These are phyloP conservation scores for Podilymbus podiceps DNA, from an alignment of 2,113 vertebrate species.

Conservation along the genomic window DNA sequence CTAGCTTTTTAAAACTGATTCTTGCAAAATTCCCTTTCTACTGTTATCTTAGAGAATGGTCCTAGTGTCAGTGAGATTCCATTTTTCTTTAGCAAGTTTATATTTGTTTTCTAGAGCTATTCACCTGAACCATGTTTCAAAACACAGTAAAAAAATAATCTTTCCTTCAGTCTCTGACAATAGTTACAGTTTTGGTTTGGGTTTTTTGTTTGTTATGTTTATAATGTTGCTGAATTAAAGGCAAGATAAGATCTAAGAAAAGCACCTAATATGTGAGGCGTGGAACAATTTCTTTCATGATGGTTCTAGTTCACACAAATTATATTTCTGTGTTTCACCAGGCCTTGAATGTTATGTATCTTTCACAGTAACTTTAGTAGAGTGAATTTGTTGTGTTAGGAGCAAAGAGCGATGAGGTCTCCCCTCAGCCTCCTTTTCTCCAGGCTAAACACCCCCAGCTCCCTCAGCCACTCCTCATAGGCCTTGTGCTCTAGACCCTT, in stretches of 20 bases:
- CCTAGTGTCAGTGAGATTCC: neutral
- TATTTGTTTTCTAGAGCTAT: neutral
- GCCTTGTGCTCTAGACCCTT: too few relatives aligned
- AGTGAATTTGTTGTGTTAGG: neutral
- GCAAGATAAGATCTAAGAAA: slow-evolving; percentile 34
- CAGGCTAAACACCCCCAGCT: too few relatives aligned
- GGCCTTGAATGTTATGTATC: neutral
- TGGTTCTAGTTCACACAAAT: neutral
- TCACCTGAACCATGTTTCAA: slow-evolving; percentile 7
- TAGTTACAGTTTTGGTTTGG: neutral
- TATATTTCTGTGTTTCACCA: neutral
- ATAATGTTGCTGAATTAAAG: neutral
- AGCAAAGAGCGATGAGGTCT: neutral
- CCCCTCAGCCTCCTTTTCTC: too few relatives aligned
- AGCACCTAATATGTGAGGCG: neutral
- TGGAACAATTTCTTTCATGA: neutral
- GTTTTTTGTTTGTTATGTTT: neutral
- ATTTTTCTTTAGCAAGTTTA: neutral
- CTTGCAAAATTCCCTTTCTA: neutral
- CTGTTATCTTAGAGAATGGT: neutral
- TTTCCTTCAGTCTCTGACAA: neutral
- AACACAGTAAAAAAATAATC: neutral
- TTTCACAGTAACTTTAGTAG: neutral
- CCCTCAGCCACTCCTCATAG: too few relatives aligned
- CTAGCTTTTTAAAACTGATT: neutral